phyloP scores from a whole-genome alignment of 2,797 vertebrate species.

The Siniperca undulata region DNA sequence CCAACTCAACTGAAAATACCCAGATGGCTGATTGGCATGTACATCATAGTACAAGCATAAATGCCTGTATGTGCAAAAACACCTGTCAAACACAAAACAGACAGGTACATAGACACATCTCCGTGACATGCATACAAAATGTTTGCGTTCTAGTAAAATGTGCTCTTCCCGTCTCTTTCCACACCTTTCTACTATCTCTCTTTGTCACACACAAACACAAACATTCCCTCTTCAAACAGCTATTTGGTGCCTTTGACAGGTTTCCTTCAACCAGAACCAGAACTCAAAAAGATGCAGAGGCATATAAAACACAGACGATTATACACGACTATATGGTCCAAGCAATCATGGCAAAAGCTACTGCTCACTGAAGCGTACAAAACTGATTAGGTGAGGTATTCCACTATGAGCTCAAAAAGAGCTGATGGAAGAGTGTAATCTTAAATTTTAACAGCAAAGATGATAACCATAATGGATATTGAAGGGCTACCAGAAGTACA shows the following conservation, averaged over 20 bases:
- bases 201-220: slow-evolving; percentile 15
- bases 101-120: neutral
- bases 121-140: slow-evolving; percentile 21
- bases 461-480: slow-evolving; percentile 27
- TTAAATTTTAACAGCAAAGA: slow-evolving; percentile 32
- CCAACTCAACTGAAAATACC: slow-evolving; percentile 17
- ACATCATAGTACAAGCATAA: neutral
- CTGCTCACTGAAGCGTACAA: slow-evolving; percentile 14
- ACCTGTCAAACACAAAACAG: slow-evolving; percentile 41
- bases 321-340: slow-evolving; percentile 6
- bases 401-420: neutral
- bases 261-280: slow-evolving; percentile 3
- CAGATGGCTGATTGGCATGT: slow-evolving; percentile 39
- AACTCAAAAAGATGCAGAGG: neutral
- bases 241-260: slow-evolving; percentile 1
- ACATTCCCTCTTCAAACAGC: slow-evolving; percentile 11
- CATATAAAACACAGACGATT: slow-evolving; percentile 26
- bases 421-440: slow-evolving; percentile 18
- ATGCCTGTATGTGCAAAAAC: slow-evolving; percentile 4
- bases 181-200: neutral
- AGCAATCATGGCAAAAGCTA: slow-evolving; percentile 3
- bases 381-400: slow-evolving; percentile 26
- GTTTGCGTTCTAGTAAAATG: neutral
- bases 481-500: slow-evolving; percentile 10
- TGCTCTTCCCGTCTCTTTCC: neutral